Percentiles rank a stretch among this genome's conserved stretches.
Conservation (phyloP, 2,888 invertebrate species). For the Leucophora obtusa region DNA sequence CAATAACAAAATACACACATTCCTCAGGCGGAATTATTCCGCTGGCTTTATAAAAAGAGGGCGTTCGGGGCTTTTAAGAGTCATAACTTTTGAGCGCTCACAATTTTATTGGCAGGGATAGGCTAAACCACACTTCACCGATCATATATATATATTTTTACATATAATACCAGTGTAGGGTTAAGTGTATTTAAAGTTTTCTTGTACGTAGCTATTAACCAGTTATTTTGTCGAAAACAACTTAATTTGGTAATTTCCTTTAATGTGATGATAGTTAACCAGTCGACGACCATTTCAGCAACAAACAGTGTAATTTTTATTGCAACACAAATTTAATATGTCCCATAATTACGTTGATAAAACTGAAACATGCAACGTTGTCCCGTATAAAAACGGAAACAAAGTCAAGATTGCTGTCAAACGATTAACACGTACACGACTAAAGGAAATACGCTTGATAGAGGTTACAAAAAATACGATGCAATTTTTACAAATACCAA, state of each 20-base stretch:
- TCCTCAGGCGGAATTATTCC: no score
- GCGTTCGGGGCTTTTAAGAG: no score
- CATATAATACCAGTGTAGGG: no score
- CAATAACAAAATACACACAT: no score
- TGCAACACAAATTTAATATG: not conserved
- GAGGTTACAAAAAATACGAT: not conserved
- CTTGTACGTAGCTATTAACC: no score
- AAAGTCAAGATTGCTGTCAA: slow-evolving; percentile 10
- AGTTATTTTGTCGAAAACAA: slow-evolving; percentile 6
- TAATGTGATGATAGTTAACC: slow-evolving; percentile 36
- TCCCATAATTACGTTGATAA: not conserved
- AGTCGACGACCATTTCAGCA: slow-evolving; percentile 18
- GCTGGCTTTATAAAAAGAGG: no score
- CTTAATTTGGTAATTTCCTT: slow-evolving; percentile 49
- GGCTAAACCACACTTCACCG: no score
- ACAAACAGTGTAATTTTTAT: not conserved
- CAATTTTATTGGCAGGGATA: no score
- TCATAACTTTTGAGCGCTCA: no score
- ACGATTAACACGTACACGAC: slow-evolving; percentile 18
- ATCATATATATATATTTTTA: no score
- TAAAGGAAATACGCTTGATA: slow-evolving; percentile 2
- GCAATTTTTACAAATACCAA: not conserved
- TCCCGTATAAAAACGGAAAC: slow-evolving; percentile 28
- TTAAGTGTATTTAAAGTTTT: no score
- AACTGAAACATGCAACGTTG: slow-evolving; percentile 6